These are phyloP conservation scores for Sebastes matsubarae DNA, from an alignment of 2,797 vertebrate species.

Conservation along the genomic window DNA sequence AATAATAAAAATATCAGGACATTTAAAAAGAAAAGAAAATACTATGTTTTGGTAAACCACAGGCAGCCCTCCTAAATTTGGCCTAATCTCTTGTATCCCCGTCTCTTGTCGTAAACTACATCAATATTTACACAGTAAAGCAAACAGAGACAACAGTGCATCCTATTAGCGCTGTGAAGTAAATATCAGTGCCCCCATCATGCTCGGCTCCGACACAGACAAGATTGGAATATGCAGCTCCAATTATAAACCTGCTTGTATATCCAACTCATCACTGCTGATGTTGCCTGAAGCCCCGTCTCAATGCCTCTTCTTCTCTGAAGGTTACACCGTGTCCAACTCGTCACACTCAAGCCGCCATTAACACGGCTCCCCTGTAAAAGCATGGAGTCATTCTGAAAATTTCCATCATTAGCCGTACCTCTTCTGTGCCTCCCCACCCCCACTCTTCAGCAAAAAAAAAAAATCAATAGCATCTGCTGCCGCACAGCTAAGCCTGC, in stretches of 20 bases:
- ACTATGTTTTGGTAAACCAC: neutral
- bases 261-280: constrained; percentile 28
- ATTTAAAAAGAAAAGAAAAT: neutral
- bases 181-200: constrained; percentile 54
- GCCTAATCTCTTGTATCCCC: constrained; percentile 27
- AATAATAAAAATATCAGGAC: neutral
- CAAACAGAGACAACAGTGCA: constrained; percentile 46
- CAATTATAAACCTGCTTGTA: constrained; percentile 55
- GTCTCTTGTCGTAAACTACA: constrained; percentile 39
- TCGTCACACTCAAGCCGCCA: constrained; percentile 55
- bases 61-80: neutral
- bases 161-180: constrained; percentile 58
- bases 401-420: constrained; percentile 71
- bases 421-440: constrained; percentile 43
- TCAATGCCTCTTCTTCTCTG: constrained; percentile 44
- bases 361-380: constrained; percentile 70
- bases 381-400: constrained; percentile 71
- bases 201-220: constrained; percentile 34
- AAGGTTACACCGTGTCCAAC: constrained; percentile 66
- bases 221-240: constrained; percentile 44
- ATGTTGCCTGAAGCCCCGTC: constrained; percentile 41
- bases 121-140: constrained; percentile 54
- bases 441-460: constrained; percentile 39
- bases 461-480: constrained; percentile 77
- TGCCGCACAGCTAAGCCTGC: constrained; percentile 65